Evolutionary conservation across 2,797 vertebrate genomes (phyloP).

Genomic region (Pangasius sanitwongsei): DNA sequence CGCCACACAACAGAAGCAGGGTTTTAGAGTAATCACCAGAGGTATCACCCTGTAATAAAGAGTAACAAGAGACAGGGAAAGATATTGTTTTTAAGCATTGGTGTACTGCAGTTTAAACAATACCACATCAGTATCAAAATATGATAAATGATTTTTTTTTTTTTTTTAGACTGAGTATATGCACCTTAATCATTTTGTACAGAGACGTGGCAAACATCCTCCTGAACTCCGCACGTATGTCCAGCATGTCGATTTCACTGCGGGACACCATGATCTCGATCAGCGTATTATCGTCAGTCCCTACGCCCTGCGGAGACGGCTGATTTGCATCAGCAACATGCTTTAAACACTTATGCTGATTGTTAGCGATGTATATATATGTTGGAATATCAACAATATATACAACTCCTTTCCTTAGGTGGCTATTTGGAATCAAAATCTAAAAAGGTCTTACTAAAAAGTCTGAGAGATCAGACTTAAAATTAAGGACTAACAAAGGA

Average conservation of each 20-base stretch:
- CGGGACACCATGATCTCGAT: slow-evolving; percentile 88
- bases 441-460: no score
- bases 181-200: slow-evolving; percentile 86
- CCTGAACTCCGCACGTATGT: slow-evolving; percentile 84
- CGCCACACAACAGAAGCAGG: slow-evolving; percentile 86
- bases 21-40: slow-evolving; percentile 88
- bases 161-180: no score
- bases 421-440: neutral
- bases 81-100: neutral
- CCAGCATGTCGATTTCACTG: slow-evolving; percentile 89
- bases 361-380: neutral
- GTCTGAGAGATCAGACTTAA: neutral
- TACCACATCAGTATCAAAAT: neutral
- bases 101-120: neutral
- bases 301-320: slow-evolving; percentile 73
- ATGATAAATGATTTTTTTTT: slow-evolving; percentile 7
- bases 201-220: slow-evolving; percentile 86
- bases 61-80: slow-evolving; percentile 32
- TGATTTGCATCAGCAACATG: neutral
- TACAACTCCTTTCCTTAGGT: neutral
- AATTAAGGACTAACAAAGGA: neutral
- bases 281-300: slow-evolving; percentile 90
- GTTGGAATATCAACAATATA: neutral
- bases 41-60: slow-evolving; percentile 81
- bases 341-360: neutral